Evolutionary conservation across 2,797 vertebrate genomes (phyloP), one percentile per base, ranked within the genome.

Genomic region (Phataginus tetradactyla): DNA sequence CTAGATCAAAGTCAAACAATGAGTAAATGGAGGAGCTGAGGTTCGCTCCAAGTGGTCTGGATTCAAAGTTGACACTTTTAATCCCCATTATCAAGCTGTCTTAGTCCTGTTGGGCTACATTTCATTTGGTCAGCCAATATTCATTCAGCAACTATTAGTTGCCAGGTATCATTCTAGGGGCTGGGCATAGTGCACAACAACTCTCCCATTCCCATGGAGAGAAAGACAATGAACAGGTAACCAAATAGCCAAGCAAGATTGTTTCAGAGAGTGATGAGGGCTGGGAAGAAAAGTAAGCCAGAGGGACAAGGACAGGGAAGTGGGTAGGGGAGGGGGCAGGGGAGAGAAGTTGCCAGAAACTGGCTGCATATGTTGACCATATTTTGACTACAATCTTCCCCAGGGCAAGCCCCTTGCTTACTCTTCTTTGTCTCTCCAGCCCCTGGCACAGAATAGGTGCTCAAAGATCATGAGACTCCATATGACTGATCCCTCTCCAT

Each of bases 251-350:
- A 2, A 64, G 13, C 9, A 53, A 80, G n/a, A 83, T 6, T 75
- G 37, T 78, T 85, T 85, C n/a, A 45, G 80, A 83, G 10, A 78
- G 21, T 77, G 34, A 83, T 29, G 66, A 69, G 72, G 10, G 5
- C 34, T 74, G 23, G 68, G 34, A 6, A 7, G 25, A 81, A 57
- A 57, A 69, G 45, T 32, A 75, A 53, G 14, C 4, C 42, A 14
- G 15, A 74, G 39, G 42, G 84, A 81, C 57, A 93, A 55, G 49
- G 37, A 85, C 13, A 42, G 32, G 78, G 15, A 39, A 87, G 29
- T 20, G 7, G 14, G 23, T 13, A 18, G 45, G 5, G 15, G 74
- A 7, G 4, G 0, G n/a, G 13, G 5, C 25, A 2, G 42, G 15
- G 55, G 55, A 64, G 42, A 69, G 23, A 45, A 78, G 51, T 63